These are phyloP conservation scores for Drosophila arizonae DNA, from an alignment of 1,140 invertebrate genomes.

Conservation along the genomic window DNA sequence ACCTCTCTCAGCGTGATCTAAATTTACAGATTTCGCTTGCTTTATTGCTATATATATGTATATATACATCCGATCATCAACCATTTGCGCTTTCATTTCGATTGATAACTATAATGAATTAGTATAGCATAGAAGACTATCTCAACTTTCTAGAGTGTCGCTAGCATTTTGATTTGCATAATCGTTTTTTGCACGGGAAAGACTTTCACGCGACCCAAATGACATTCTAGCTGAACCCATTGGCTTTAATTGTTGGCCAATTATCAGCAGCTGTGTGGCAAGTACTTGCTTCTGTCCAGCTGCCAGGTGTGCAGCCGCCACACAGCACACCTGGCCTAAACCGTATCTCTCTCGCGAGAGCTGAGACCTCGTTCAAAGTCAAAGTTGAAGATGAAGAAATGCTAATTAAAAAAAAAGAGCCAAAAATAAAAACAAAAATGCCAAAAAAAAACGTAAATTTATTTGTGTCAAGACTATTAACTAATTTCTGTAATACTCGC, in stretches of 20 bases:
- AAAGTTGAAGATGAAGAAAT: slow-evolving; percentile 32
- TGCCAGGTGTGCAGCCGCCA: slow-evolving; percentile 1
- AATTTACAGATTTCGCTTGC: slow-evolving; percentile 50
- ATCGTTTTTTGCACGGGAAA: slow-evolving; percentile 43
- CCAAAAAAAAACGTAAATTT: slow-evolving; percentile 44
- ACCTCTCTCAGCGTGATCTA: background rate
- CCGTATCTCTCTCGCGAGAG: background rate
- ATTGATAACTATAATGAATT: slow-evolving; percentile 3
- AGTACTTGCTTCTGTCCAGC: slow-evolving; percentile 10
- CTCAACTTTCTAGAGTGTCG: slow-evolving; percentile 61
- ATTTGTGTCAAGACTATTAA: slow-evolving; percentile 77
- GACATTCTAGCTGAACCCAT: slow-evolving; percentile 62
- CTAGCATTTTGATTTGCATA: slow-evolving; percentile 62
- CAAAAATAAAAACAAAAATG: slow-evolving; percentile 33
- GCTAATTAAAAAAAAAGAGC: slow-evolving; percentile 20
- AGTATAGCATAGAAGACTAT: slow-evolving; percentile 2
- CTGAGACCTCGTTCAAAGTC: slow-evolving; percentile 21
- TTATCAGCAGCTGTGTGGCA: slow-evolving; percentile 43
- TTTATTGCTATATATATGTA: slow-evolving; percentile 35
- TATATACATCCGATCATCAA: slow-evolving; percentile 46
- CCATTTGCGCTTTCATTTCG: slow-evolving; percentile 69
- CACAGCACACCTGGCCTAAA: background rate
- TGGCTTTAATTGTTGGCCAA: slow-evolving; percentile 63
- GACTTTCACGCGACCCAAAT: slow-evolving; percentile 74
- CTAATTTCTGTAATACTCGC: slow-evolving; percentile 26